phyloP scores from a whole-genome alignment of 2,888 invertebrate genomes.

The Torymus tubicola region DNA sequence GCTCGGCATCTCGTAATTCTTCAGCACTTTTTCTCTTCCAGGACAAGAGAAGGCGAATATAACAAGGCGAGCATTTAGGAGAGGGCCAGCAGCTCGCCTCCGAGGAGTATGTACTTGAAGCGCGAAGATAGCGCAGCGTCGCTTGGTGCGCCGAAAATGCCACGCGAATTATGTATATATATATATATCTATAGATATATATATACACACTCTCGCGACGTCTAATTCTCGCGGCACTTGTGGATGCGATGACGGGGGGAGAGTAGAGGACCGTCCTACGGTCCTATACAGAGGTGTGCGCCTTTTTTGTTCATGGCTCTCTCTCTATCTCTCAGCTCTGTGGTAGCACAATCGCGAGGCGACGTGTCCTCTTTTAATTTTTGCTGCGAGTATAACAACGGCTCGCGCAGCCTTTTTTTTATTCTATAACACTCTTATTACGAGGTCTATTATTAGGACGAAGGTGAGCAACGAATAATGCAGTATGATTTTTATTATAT shows the following conservation, averaged over 20 bases:
- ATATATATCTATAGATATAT: constrained; percentile 1
- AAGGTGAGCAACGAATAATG: too few species aligned
- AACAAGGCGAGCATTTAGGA: constrained; percentile 53
- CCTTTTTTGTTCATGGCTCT: background rate
- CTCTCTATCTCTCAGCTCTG: constrained; percentile 20
- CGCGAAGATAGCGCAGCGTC: constrained; percentile 7
- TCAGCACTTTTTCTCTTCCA: constrained; percentile 42
- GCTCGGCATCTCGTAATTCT: constrained; percentile 36
- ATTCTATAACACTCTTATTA: background rate
- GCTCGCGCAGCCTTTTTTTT: constrained; percentile 9
- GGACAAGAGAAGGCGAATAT: constrained; percentile 40
- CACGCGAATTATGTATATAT: background rate
- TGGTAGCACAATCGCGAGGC: constrained; percentile 29
- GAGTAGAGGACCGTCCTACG: background rate
- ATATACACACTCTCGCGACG: background rate
- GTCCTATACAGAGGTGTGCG: background rate
- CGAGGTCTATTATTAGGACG: too few species aligned
- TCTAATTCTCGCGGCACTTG: constrained; percentile 26
- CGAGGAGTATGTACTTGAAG: constrained; percentile 42
- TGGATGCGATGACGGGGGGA: background rate
- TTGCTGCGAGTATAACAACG: too few species aligned
- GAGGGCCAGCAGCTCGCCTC: background rate
- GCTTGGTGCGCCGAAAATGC: constrained; percentile 14
- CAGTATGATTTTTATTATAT: too few species aligned
- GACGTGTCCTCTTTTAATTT: constrained; percentile 28